Conservation (phyloP, 2,113 vertebrate species). For the Erinaceus europaeus region DNA sequence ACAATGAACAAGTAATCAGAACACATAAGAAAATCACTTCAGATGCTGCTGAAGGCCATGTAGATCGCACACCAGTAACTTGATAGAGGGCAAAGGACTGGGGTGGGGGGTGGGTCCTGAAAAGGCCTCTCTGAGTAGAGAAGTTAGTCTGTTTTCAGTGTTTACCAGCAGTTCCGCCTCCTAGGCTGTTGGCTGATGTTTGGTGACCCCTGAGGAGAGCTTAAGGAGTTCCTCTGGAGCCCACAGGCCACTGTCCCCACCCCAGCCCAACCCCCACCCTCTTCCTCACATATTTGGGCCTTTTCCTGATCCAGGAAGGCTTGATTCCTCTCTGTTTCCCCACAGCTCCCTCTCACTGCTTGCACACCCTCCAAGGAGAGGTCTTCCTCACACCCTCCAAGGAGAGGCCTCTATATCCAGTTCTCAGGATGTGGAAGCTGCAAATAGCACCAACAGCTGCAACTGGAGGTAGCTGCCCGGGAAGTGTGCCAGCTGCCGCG, state of each 20-base stretch:
- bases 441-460: constrained; percentile 54
- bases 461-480: constrained; percentile 37
- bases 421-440: constrained; percentile 59
- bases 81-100: neutral
- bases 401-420: neutral
- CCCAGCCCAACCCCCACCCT: no score
- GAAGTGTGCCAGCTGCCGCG: constrained; percentile 46
- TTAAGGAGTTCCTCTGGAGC: neutral
- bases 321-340: neutral
- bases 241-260: neutral
- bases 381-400: neutral
- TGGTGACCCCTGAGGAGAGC: neutral
- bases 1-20: neutral
- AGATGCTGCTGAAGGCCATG: neutral
- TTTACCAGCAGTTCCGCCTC: neutral
- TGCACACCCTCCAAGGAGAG: no score
- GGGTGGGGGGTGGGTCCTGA: rapidly evolving
- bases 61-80: neutral
- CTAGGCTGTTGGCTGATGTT: neutral
- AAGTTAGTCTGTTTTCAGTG: neutral
- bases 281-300: no score
- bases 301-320: neutral
- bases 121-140: neutral
- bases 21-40: neutral
- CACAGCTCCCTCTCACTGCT: neutral